These are phyloP conservation scores for Holcopasites calliopsidis DNA, from an alignment of 1,140 invertebrate species.

Conservation along the genomic window DNA sequence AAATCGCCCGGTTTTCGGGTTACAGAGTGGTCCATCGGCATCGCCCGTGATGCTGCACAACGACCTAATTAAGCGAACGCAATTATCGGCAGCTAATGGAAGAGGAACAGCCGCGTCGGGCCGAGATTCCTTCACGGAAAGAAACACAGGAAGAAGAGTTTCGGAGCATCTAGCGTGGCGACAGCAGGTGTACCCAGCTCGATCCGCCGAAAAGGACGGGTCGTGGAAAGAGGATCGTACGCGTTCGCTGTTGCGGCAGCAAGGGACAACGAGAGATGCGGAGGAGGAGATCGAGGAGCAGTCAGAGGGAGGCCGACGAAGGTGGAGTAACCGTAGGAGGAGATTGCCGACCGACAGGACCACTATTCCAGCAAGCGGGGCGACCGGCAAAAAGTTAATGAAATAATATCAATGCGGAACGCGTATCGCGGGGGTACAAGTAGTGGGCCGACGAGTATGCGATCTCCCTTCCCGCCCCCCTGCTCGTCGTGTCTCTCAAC, in stretches of 20 bases:
- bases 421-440: constrained; percentile 77
- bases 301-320: constrained; percentile 33
- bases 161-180: constrained; percentile 26
- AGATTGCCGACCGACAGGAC: constrained; percentile 63
- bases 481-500: constrained; percentile 15
- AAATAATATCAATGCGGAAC: constrained; percentile 79
- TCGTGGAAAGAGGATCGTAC: background rate
- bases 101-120: constrained; percentile 26
- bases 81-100: constrained; percentile 48
- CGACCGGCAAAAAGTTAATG: constrained; percentile 77
- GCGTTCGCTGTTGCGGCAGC: background rate
- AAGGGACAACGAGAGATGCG: background rate
- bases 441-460: constrained; percentile 74
- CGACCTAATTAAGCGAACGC: constrained; percentile 32
- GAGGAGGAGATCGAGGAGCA: constrained; percentile 24
- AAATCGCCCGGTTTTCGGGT: background rate
- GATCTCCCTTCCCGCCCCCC: constrained; percentile 45
- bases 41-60: constrained; percentile 31
- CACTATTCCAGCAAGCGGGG: constrained; percentile 65
- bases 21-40: background rate
- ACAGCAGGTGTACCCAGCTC: constrained; percentile 49
- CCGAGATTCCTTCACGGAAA: constrained; percentile 35
- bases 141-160: constrained; percentile 39
- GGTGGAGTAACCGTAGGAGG: constrained; percentile 52
- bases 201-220: constrained; percentile 33